Evolutionary conservation across 2,888 invertebrate genomes (phyloP).

Genomic region (Pomacea canaliculata): DNA sequence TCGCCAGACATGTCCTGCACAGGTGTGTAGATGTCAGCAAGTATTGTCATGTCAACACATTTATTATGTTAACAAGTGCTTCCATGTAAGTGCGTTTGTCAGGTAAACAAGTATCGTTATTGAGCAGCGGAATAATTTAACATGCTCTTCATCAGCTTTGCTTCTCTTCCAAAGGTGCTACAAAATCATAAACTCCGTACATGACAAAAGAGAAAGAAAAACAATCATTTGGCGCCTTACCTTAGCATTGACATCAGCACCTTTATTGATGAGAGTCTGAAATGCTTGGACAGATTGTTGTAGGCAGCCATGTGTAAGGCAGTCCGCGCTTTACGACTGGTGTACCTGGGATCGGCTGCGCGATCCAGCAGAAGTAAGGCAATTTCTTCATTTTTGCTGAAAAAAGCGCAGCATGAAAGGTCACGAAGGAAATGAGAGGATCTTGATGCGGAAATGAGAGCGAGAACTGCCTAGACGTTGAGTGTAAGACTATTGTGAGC

Average conservation of each 20-base stretch:
- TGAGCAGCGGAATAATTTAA: no score
- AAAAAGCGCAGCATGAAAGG: background rate
- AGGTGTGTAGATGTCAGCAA: background rate
- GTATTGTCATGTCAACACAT: background rate
- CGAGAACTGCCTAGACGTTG: background rate
- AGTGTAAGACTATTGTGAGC: no score
- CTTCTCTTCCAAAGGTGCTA: no score
- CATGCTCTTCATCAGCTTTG: no score
- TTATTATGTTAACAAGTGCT: no score
- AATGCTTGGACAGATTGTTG: slow-evolving; percentile 83
- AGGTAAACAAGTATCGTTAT: no score
- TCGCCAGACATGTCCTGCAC: background rate
- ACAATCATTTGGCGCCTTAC: background rate
- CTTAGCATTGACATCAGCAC: slow-evolving; percentile 71
- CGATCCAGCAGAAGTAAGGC: slow-evolving; percentile 79
- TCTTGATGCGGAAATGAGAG: background rate
- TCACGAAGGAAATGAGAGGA: background rate
- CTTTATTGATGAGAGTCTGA: slow-evolving; percentile 77
- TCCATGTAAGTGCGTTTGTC: no score
- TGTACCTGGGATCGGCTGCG: slow-evolving; percentile 79
- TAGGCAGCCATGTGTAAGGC: slow-evolving; percentile 87
- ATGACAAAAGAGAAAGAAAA: no score
- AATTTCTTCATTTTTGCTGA: slow-evolving; percentile 72
- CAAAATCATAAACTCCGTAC: no score
- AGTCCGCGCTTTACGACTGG: slow-evolving; percentile 82